These are phyloP conservation scores for Poecilia latipinna DNA, from an alignment of 2,113 vertebrate species.

Conservation along the genomic window DNA sequence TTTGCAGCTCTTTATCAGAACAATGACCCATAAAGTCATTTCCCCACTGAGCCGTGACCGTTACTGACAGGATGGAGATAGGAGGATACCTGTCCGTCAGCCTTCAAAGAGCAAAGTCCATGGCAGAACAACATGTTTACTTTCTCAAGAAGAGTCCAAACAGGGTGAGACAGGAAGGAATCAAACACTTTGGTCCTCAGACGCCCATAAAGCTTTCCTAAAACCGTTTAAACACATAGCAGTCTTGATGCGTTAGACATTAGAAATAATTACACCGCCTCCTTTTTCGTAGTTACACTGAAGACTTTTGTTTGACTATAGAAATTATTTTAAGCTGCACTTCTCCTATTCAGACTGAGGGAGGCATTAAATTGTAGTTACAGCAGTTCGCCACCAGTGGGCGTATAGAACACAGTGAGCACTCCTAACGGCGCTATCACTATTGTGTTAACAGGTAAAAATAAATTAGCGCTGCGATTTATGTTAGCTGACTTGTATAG, in stretches of 20 bases:
- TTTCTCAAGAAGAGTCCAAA: slow-evolving; percentile 16
- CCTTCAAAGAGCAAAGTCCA: slow-evolving; percentile 57
- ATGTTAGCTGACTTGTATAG: no score
- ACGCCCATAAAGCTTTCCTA: slow-evolving; percentile 6
- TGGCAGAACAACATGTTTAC: slow-evolving; percentile 68
- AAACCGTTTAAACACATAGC: background rate
- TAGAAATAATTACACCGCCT: no score
- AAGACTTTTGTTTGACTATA: no score
- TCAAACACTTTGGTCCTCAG: slow-evolving; percentile 21
- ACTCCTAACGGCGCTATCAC: no score
- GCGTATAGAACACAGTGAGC: no score
- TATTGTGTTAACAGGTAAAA: no score
- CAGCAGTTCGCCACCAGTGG: no score
- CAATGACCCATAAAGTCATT: slow-evolving; percentile 48
- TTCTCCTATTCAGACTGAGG: no score
- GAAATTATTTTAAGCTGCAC: no score
- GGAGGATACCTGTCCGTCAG: slow-evolving; percentile 36
- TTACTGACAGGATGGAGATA: slow-evolving; percentile 43
- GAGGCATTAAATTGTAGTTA: no score
- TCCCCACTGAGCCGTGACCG: slow-evolving; percentile 4
- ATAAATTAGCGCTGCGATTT: no score
- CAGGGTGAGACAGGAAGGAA: slow-evolving; percentile 30
- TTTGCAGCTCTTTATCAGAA: slow-evolving; percentile 44
- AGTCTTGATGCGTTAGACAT: background rate
- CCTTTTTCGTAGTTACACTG: no score